A percentile compares a stretch with the other conserved stretches of the same genome.
Conservation (phyloP, 2,113 vertebrate genomes). For the Pteronura brasiliensis region DNA sequence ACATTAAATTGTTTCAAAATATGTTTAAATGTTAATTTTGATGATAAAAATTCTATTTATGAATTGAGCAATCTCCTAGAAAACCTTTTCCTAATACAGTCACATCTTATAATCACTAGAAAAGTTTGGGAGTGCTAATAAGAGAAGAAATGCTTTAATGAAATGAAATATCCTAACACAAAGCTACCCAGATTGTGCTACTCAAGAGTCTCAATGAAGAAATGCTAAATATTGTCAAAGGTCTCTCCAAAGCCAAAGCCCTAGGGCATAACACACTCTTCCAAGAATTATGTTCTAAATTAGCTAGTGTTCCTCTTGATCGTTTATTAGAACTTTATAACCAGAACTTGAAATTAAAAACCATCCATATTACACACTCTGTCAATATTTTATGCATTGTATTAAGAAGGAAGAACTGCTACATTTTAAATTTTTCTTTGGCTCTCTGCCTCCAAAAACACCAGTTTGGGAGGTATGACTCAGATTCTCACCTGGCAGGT, state of each 20-base stretch:
- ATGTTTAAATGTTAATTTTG: constrained; percentile 17
- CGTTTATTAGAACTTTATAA: constrained; percentile 61
- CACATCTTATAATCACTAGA: background rate
- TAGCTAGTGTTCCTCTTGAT: constrained; percentile 49
- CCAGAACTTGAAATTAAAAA: constrained; percentile 70
- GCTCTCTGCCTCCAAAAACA: constrained; percentile 60
- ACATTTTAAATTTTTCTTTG: constrained; percentile 59
- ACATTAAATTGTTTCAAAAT: constrained; percentile 25
- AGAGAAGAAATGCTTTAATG: constrained; percentile 43
- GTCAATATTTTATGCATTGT: constrained; percentile 59
- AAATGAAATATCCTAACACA: constrained; percentile 28
- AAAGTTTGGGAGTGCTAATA: constrained; percentile 30
- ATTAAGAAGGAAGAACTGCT: constrained; percentile 56
- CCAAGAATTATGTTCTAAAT: constrained; percentile 72
- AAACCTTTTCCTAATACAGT: constrained; percentile 33
- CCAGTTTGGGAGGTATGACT: constrained; percentile 34
- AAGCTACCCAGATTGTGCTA: background rate
- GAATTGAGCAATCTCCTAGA: background rate
- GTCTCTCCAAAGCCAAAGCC: constrained; percentile 48
- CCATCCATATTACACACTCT: constrained; percentile 38
- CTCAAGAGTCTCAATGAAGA: constrained; percentile 23
- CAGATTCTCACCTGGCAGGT: constrained; percentile 62
- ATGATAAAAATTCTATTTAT: constrained; percentile 42
- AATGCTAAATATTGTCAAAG: constrained; percentile 56
- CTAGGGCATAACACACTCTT: constrained; percentile 50